Conservation (phyloP, 2,888 invertebrate species). For the Hesperia comma region DNA sequence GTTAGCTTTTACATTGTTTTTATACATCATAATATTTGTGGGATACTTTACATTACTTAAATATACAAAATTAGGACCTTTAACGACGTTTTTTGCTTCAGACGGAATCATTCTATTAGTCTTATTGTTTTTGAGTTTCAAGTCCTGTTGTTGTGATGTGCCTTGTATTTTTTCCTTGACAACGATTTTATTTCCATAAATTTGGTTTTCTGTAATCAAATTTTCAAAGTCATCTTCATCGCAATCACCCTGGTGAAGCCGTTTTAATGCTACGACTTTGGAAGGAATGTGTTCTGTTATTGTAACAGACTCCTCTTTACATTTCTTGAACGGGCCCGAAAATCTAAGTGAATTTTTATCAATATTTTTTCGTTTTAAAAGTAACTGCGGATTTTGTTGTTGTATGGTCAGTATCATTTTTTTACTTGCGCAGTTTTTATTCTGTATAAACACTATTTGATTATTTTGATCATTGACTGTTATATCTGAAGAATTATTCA, state of each 20-base stretch:
- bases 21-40: conserved; percentile 77
- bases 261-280: conserved; percentile 77
- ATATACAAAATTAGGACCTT: conserved; percentile 76
- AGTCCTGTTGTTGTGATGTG: conserved; percentile 70
- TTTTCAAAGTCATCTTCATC: conserved; percentile 83
- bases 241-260: conserved; percentile 76
- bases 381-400: conserved; percentile 68
- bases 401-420: conserved; percentile 75
- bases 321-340: conserved; percentile 70
- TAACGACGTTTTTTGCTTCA: conserved; percentile 67
- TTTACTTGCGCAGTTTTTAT: conserved; percentile 62
- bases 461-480: conserved; percentile 67
- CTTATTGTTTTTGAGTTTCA: conserved; percentile 58
- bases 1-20: conserved; percentile 63
- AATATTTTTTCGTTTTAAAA: conserved; percentile 76
- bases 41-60: conserved; percentile 76
- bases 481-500: conserved; percentile 62
- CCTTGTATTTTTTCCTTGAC: conserved; percentile 81
- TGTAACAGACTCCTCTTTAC: conserved; percentile 67
- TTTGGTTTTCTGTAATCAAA: conserved; percentile 82
- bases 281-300: conserved; percentile 54
- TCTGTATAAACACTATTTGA: conserved; percentile 72
- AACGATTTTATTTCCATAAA: conserved; percentile 82
- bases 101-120: conserved; percentile 55
- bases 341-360: conserved; percentile 79